These are phyloP conservation scores for Clarias laeviceps DNA, from an alignment of 2,797 vertebrate genomes.

Conservation along the genomic window DNA sequence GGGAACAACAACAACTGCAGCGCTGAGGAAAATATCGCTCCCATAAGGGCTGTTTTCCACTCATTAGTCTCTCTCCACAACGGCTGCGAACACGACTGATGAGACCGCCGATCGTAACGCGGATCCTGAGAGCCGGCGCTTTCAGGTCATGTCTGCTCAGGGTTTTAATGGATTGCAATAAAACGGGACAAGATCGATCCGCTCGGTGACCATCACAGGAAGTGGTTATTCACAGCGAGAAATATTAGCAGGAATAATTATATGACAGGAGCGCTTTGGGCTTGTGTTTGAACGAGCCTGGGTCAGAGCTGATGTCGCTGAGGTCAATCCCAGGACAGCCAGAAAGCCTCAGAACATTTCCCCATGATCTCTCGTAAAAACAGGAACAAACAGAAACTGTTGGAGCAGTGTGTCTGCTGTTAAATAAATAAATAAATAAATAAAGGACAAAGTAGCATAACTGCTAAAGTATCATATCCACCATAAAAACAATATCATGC, in stretches of 20 bases:
- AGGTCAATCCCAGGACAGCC: background rate
- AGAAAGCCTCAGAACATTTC: background rate
- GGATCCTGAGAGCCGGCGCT: slow-evolving; percentile 14
- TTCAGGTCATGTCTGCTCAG: slow-evolving; percentile 23
- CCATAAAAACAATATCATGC: background rate
- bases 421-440: background rate
- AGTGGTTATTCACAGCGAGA: slow-evolving; percentile 20
- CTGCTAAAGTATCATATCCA: background rate
- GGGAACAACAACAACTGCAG: slow-evolving; percentile 41
- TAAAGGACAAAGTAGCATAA: background rate
- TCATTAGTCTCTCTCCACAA: slow-evolving; percentile 38
- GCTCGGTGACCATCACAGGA: slow-evolving; percentile 5
- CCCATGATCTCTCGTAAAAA: background rate
- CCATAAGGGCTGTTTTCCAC: slow-evolving; percentile 23
- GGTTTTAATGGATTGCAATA: slow-evolving; percentile 33
- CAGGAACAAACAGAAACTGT: background rate
- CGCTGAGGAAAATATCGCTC: slow-evolving; percentile 13
- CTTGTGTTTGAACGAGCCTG: slow-evolving; percentile 21
- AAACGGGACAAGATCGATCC: slow-evolving; percentile 24
- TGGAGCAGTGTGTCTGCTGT: background rate
- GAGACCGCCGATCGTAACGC: slow-evolving; percentile 14
- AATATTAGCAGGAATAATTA: slow-evolving; percentile 24
- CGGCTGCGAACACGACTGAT: slow-evolving; percentile 34
- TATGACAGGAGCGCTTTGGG: background rate
- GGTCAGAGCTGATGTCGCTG: background rate